A percentile compares a stretch with the other conserved stretches of the same genome.
Evolutionary conservation across 53 echinoderm and acorn worm genomes (phyloP).

Genomic region (Antedon mediterranea): DNA sequence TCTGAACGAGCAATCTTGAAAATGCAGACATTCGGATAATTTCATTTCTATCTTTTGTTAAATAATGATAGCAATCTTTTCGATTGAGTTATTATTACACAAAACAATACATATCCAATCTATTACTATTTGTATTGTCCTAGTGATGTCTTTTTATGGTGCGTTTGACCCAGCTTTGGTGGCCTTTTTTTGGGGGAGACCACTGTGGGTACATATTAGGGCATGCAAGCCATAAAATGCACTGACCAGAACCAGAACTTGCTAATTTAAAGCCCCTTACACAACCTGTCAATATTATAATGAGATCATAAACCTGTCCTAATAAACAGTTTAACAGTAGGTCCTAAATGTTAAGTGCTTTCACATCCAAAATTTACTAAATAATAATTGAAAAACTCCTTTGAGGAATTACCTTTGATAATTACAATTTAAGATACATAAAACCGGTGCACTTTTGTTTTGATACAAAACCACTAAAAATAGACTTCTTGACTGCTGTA

Average conservation of each 20-base stretch:
- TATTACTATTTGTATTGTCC: not conserved
- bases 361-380: not conserved
- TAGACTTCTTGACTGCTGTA: not conserved
- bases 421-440: too few species aligned
- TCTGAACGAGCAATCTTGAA: not conserved
- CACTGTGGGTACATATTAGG: not conserved
- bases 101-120: not conserved
- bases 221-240: not conserved
- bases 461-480: not conserved
- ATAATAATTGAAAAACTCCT: not conserved
- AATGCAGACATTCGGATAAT: not conserved
- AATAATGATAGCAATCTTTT: not conserved
- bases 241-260: not conserved
- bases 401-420: too few species aligned
- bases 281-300: not conserved
- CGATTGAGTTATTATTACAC: not conserved
- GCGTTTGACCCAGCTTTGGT: not conserved
- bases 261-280: not conserved
- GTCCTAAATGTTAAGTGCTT: too few species aligned
- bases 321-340: not conserved
- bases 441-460: not conserved
- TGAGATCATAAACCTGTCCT: not conserved
- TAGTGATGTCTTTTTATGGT: not conserved
- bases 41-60: not conserved
- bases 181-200: not conserved